Evolutionary conservation across 2,888 invertebrate genomes (phyloP), one percentile per base, ranked within the genome.

Genomic region (Pyrgus malvae): DNA sequence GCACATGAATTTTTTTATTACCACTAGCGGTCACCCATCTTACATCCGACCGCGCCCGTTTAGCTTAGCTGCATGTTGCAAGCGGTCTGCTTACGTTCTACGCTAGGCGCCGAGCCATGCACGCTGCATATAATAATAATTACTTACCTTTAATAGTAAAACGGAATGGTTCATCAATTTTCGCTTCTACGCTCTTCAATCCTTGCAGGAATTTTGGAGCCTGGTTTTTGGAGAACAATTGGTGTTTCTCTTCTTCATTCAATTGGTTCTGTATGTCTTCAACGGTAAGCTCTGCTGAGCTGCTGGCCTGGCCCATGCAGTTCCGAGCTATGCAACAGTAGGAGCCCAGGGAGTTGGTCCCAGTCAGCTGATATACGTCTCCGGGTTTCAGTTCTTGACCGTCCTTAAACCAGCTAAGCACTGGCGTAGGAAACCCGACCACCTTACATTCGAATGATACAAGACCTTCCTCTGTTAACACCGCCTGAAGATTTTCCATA

Each of bases 371-470:
- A 80, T 97, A 97, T 4, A 97, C 97, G 78, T 97, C 97, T 6
- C 97, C 97, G 0, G 97, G 97, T 74, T 96, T 96, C 35, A 98
- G 83, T 75, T 97, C 97, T 74, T 97, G 95, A 0, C 97, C 97
- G 76, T 98, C 98, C 83, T 97, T 98, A 80, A 96, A 97, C 97
- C 97, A 97, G 70, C 95, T 93, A 0, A 97, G 88, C 45, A 94
- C 87, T 0, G 97, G 97, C 0, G 97, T 97, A 0, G 97, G 97
- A 65, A 96, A 97, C 0, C 97, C 97, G 1, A 97, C 97, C 0
- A 97, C 97, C 80, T 97, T 97, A 76, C 97, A 97, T 74, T 97
- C 97, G 73, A 97, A 97, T 0, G 97, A 97, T 0, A 97, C 97
- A 25, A 97, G 84, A 0, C 97, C 97, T 84, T 97, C 97, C 74